These are phyloP conservation scores for Eumacrocentrus americanus DNA, from an alignment of 2,888 invertebrate genomes.

Conservation along the genomic window DNA sequence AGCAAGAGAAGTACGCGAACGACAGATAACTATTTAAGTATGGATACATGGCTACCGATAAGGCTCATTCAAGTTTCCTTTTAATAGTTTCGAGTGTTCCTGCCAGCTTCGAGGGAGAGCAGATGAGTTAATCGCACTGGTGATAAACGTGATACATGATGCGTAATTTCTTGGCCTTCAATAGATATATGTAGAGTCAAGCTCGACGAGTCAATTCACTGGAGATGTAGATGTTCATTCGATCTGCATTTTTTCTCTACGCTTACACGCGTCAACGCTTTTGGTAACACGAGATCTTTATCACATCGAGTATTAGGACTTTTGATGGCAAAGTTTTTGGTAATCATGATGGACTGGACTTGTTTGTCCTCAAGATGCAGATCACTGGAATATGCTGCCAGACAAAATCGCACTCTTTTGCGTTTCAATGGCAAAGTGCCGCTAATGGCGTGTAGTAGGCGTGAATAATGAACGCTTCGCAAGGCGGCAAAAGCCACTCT, in stretches of 20 bases:
- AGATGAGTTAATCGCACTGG: slow-evolving; percentile 12
- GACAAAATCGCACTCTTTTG: background rate
- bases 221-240: no score
- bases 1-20: background rate
- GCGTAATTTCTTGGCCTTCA: slow-evolving; percentile 6
- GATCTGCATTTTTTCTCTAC: no score
- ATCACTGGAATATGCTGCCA: no score
- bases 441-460: no score
- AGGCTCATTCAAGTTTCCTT: slow-evolving; percentile 11
- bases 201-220: no score
- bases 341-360: no score
- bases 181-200: no score
- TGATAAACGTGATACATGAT: slow-evolving; percentile 1
- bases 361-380: no score
- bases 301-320: no score
- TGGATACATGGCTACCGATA: background rate
- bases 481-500: slow-evolving; percentile 29
- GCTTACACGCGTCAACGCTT: no score
- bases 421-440: slow-evolving; percentile 30
- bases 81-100: background rate
- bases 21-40: background rate
- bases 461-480: slow-evolving; percentile 37
- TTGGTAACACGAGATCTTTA: no score
- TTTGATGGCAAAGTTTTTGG: no score
- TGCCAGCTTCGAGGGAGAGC: background rate